Percentiles rank a stretch among this genome's conserved stretches.
Conservation (phyloP, 2,888 invertebrate genomes). For the Drosophila tanythrix region DNA sequence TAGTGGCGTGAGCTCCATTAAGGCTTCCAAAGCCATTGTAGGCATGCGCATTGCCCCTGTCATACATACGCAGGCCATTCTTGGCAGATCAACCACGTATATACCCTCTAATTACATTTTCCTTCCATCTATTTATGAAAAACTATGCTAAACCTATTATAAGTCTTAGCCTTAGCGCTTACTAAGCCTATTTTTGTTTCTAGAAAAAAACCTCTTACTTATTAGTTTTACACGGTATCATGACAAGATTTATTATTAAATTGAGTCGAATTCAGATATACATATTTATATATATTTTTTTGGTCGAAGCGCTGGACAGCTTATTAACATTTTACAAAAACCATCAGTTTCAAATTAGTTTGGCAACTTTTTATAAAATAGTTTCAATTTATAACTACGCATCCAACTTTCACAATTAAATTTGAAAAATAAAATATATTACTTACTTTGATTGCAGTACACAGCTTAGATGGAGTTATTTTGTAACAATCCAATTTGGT, state of each 20-base stretch:
- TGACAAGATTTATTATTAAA: background rate
- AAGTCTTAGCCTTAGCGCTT: background rate
- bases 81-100: background rate
- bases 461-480: background rate
- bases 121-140: background rate
- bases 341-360: background rate
- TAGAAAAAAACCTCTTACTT: no score
- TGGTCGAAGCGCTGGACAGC: background rate
- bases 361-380: background rate
- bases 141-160: background rate
- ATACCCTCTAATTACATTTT: conserved; percentile 16
- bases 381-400: background rate
- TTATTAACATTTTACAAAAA: background rate
- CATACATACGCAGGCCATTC: no score
- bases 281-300: background rate
- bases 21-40: no score
- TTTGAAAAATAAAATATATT: background rate
- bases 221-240: background rate
- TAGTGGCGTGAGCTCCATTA: no score
- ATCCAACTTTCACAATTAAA: background rate
- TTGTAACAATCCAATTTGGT: background rate
- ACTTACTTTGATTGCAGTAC: background rate
- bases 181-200: background rate
- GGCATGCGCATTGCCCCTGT: no score
- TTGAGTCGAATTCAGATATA: background rate